phyloP scores from a whole-genome alignment of 2,888 invertebrate species.

The Tiphia femorata region DNA sequence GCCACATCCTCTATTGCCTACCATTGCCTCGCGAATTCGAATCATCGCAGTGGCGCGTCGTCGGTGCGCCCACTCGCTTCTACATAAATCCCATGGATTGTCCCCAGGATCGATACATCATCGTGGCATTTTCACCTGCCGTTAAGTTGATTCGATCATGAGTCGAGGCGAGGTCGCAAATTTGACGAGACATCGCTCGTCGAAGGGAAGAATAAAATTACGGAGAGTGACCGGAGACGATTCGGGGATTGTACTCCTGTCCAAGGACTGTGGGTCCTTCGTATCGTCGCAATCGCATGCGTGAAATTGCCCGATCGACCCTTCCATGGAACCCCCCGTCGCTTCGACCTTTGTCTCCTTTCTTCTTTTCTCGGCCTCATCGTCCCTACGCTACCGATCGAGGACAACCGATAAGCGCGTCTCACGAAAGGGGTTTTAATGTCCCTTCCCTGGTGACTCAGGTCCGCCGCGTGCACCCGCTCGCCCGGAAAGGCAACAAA shows the following conservation, averaged over 20 bases:
- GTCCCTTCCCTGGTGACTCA: constrained; percentile 49
- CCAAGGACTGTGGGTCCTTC: not conserved
- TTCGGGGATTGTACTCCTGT: not conserved
- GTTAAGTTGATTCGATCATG: constrained; percentile 1
- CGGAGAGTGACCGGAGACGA: not conserved
- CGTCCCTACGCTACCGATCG: constrained; percentile 49
- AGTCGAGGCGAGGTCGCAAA: no score
- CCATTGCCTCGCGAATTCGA: constrained; percentile 24
- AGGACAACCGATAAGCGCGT: constrained; percentile 55
- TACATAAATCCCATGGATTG: constrained; percentile 46
- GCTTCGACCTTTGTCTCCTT: constrained; percentile 4
- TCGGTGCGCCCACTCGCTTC: constrained; percentile 36
- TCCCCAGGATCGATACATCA: no score
- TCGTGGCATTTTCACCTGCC: no score
- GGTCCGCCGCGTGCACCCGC: constrained; percentile 52
- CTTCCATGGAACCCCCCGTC: not conserved
- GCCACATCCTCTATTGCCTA: constrained; percentile 14
- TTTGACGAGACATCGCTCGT: no score
- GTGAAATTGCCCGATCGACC: constrained; percentile 13
- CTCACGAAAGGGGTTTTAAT: constrained; percentile 58
- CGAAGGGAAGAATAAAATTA: not conserved
- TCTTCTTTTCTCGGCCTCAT: constrained; percentile 16
- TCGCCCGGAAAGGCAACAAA: constrained; percentile 60
- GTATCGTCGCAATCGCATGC: not conserved
- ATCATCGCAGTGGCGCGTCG: constrained; percentile 36